Evolutionary conservation across 2,888 invertebrate genomes (phyloP).

Genomic region (Drosophila macrospina): DNA sequence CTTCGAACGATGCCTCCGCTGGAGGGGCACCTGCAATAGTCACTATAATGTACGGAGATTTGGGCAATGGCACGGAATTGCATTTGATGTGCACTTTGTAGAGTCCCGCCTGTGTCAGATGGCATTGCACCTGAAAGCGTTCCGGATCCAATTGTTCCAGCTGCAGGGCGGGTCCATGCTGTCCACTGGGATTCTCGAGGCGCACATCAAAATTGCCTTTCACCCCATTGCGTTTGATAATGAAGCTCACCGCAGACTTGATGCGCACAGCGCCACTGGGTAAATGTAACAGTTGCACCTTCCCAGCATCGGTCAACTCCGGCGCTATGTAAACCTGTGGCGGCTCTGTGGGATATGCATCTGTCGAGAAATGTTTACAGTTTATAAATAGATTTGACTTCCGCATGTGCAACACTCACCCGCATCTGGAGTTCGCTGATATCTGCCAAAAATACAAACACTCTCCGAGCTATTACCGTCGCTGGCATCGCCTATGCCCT

Average conservation of each 20-base stretch:
- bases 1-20: conserved; percentile 1
- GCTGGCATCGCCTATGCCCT: conserved; percentile 31
- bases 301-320: conserved; percentile 82
- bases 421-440: conserved; percentile 83
- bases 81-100: conserved; percentile 84
- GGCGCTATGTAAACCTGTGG: conserved; percentile 81
- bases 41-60: conserved; percentile 83
- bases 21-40: conserved; percentile 70
- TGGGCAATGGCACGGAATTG: conserved; percentile 81
- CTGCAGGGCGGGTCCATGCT: conserved; percentile 63
- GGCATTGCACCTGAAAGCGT: conserved; percentile 76
- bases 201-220: conserved; percentile 84
- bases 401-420: conserved; percentile 75
- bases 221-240: conserved; percentile 83
- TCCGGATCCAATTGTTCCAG: conserved; percentile 81
- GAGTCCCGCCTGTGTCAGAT: conserved; percentile 77
- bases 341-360: conserved; percentile 77
- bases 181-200: conserved; percentile 82
- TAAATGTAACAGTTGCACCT: conserved; percentile 83
- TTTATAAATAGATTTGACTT: conserved; percentile 59
- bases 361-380: conserved; percentile 47
- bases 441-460: conserved; percentile 82
- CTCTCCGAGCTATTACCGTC: conserved; percentile 65
- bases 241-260: conserved; percentile 75
- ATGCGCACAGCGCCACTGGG: conserved; percentile 82